A percentile compares a stretch with the other conserved stretches of the same genome.
Evolutionary conservation across 2,113 vertebrate genomes (phyloP).

Genomic region (Pseudolaguvia tuberculata): DNA sequence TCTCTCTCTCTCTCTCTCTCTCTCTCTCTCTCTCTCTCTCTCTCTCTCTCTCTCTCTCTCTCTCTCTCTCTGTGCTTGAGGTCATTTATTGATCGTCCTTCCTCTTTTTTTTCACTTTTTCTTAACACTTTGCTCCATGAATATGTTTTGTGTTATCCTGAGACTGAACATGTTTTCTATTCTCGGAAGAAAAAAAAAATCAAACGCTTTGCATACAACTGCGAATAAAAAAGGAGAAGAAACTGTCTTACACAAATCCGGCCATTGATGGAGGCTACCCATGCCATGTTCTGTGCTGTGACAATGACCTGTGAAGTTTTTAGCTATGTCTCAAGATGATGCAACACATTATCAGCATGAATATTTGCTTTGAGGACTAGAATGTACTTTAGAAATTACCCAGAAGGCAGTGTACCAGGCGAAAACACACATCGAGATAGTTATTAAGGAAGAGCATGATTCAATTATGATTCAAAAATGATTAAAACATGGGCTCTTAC

Average conservation of each 20-base stretch:
- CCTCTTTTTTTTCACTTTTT: slow-evolving; percentile 10
- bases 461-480: not conserved
- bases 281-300: not conserved
- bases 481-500: not conserved
- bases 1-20: slow-evolving; percentile 31
- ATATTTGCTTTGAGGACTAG: not conserved
- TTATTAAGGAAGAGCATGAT: not conserved
- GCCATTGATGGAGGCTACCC: not conserved
- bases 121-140: slow-evolving; percentile 16
- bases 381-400: not conserved
- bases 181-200: slow-evolving; percentile 7
- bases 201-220: slow-evolving; percentile 7
- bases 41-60: slow-evolving; percentile 2
- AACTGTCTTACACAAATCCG: not conserved
- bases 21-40: slow-evolving; percentile 36
- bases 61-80: slow-evolving; percentile 37
- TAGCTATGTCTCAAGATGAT: not conserved
- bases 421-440: not conserved
- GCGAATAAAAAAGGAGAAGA: not conserved
- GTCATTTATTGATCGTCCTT: slow-evolving; percentile 40
- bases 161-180: slow-evolving; percentile 32
- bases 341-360: not conserved
- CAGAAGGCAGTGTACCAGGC: not conserved
- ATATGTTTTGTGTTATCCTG: slow-evolving; percentile 31
- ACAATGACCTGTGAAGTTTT: not conserved